phyloP scores from a whole-genome alignment of 2,113 vertebrate species.

The Crypturellus undulatus region DNA sequence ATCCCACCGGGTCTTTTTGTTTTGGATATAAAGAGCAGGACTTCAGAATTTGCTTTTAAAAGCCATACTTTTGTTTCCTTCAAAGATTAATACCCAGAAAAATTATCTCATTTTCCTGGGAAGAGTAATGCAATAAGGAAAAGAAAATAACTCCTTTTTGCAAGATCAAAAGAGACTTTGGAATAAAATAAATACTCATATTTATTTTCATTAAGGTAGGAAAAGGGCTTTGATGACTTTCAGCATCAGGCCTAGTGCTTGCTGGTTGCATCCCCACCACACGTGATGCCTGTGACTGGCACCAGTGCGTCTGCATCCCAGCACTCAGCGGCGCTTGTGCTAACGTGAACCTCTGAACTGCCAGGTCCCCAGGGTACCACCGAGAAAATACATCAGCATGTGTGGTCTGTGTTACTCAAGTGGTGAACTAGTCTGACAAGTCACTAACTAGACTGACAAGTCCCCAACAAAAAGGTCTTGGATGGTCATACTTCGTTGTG shows the following conservation, averaged over 20 bases:
- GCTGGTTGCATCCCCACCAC: not conserved
- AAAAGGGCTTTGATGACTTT: not conserved
- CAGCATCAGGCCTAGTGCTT: not conserved
- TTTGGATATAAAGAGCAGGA: conserved; percentile 37
- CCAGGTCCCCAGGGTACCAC: not conserved
- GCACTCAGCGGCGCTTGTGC: not conserved
- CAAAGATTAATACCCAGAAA: conserved; percentile 10
- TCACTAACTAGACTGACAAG: not conserved
- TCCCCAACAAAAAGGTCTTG: not conserved
- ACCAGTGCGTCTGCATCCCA: too few relatives aligned
- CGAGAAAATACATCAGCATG: not conserved
- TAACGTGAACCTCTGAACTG: not conserved
- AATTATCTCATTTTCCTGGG: not conserved
- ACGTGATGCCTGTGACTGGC: too few relatives aligned
- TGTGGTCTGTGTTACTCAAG: not conserved
- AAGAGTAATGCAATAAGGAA: too few relatives aligned
- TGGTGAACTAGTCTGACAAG: not conserved
- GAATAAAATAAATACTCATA: too few relatives aligned
- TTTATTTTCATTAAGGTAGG: too few relatives aligned
- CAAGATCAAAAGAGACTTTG: too few relatives aligned
- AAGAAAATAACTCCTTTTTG: too few relatives aligned
- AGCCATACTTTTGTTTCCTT: conserved; percentile 17
- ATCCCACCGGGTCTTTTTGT: conserved; percentile 17
- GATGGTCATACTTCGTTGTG: not conserved
- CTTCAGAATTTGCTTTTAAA: conserved; percentile 16